These are phyloP conservation scores for Malachius bipustulatus DNA, from an alignment of 2,888 invertebrate genomes.

Conservation along the genomic window DNA sequence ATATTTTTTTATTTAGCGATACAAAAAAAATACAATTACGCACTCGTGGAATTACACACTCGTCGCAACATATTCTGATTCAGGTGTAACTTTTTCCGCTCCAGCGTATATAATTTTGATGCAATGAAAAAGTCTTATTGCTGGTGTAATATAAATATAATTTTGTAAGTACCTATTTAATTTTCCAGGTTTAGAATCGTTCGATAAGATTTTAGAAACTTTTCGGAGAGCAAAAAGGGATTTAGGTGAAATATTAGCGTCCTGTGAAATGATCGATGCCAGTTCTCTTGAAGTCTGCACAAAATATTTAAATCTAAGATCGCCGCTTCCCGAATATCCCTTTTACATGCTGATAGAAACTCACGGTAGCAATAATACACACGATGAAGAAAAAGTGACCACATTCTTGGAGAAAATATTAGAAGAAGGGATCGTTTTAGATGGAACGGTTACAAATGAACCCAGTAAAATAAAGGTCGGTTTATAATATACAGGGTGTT, in stretches of 20 bases:
- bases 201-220: conserved; percentile 64
- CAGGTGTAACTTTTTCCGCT: too few relatives aligned
- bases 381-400: conserved; percentile 81
- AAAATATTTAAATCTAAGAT: conserved; percentile 47
- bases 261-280: conserved; percentile 89
- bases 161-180: background rate
- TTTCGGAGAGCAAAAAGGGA: conserved; percentile 61
- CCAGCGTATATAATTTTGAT: too few relatives aligned
- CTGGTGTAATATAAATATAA: too few relatives aligned
- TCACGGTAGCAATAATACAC: conserved; percentile 69
- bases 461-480: conserved; percentile 64
- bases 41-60: too few relatives aligned
- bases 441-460: conserved; percentile 82
- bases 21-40: too few relatives aligned
- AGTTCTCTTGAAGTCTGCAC: conserved; percentile 56
- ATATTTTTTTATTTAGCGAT: too few relatives aligned
- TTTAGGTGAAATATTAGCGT: conserved; percentile 84
- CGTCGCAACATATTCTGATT: too few relatives aligned
- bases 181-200: conserved; percentile 56
- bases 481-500: too few relatives aligned
- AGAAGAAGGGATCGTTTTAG: conserved; percentile 55
- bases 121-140: too few relatives aligned
- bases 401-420: conserved; percentile 65
- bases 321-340: conserved; percentile 53
- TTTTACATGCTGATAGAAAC: conserved; percentile 84